Evolutionary conservation across 2,888 invertebrate species (phyloP).

Genomic region (Meta bourneti): DNA sequence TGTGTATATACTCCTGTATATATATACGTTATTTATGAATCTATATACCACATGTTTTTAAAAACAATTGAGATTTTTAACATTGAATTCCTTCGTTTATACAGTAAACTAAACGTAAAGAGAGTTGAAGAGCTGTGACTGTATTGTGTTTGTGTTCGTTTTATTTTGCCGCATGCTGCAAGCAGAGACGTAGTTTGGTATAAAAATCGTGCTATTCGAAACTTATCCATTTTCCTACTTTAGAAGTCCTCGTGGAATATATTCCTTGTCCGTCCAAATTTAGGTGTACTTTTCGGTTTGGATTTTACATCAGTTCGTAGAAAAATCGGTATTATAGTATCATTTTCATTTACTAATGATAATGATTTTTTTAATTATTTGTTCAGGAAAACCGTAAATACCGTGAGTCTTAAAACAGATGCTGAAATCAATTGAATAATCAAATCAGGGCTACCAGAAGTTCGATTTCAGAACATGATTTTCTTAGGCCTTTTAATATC

Average conservation of each 20-base stretch:
- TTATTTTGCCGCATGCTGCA: background rate
- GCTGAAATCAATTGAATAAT: background rate
- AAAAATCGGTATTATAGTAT: background rate
- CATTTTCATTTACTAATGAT: background rate
- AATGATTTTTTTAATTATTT: no score
- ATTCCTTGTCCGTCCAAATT: constrained; percentile 60
- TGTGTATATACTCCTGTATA: constrained; percentile 41
- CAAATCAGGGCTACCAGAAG: background rate
- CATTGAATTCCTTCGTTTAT: constrained; percentile 31
- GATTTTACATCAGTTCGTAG: background rate
- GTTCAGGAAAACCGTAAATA: no score
- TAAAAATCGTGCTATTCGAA: background rate
- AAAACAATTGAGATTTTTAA: constrained; percentile 42
- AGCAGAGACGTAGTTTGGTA: background rate
- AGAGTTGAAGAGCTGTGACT: background rate
- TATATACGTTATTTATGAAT: constrained; percentile 35
- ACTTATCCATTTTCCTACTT: background rate
- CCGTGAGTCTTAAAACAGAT: no score
- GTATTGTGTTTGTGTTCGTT: background rate
- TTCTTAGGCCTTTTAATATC: background rate
- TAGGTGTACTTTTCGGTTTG: constrained; percentile 36
- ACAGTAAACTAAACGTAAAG: constrained; percentile 2
- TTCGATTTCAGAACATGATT: background rate
- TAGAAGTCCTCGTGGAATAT: constrained; percentile 6
- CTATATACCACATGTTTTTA: constrained; percentile 44